Evolutionary conservation across 92 coral and sea anemone species (phyloP).

Genomic region (Meandrina meandrites): DNA sequence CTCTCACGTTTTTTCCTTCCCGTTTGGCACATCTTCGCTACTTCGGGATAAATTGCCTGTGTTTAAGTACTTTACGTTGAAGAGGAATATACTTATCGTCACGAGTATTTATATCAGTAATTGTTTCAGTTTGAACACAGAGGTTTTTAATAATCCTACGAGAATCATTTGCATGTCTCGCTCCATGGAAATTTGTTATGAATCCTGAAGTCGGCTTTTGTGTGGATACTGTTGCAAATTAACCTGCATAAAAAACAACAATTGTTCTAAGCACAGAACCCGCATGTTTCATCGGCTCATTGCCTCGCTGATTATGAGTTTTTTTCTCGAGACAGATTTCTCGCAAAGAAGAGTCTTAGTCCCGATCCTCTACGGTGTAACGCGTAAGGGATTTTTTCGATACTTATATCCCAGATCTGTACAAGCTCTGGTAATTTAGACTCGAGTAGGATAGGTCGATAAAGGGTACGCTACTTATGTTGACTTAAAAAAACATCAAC

Average conservation of each 20-base stretch:
- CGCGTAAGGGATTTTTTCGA: not conserved
- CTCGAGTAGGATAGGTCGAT: constrained; percentile 5
- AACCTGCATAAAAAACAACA: not conserved
- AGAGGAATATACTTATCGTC: not conserved
- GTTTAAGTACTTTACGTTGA: constrained; percentile 16
- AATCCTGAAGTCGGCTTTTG: not conserved
- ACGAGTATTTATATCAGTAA: not conserved
- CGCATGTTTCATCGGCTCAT: not conserved
- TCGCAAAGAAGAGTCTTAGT: not conserved
- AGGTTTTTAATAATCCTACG: constrained; percentile 13
- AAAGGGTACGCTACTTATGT: constrained; percentile 2
- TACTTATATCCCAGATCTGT: not conserved
- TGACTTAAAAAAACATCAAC: constrained; percentile 32
- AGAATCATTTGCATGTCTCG: not conserved
- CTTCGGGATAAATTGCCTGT: not conserved
- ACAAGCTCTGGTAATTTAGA: not conserved
- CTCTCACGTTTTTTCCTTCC: not conserved
- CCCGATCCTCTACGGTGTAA: not conserved
- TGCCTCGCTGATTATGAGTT: not conserved
- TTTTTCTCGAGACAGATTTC: not conserved
- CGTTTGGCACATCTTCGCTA: not conserved
- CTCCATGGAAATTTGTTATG: not conserved
- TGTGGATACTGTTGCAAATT: constrained; percentile 7
- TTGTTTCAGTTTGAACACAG: not conserved
- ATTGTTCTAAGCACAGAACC: not conserved